A percentile compares a stretch with the other conserved stretches of the same genome.
phyloP scores from a whole-genome alignment of 2,113 vertebrate genomes.

The Arothron firmamentum region DNA sequence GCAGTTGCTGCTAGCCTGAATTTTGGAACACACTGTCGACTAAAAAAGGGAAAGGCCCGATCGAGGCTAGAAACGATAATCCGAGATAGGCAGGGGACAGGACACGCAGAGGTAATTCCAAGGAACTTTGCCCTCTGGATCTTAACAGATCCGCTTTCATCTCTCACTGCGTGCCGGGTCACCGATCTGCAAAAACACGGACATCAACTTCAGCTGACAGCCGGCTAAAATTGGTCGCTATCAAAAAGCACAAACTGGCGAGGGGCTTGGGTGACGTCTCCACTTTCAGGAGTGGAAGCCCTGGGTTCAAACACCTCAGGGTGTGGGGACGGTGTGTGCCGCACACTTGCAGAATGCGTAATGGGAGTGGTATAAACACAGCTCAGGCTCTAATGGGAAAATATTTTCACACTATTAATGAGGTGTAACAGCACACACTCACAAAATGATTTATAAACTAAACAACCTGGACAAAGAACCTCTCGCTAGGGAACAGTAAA shows the following conservation, averaged over 20 bases:
- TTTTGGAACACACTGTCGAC: conserved; percentile 41
- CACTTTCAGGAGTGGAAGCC: conserved; percentile 61
- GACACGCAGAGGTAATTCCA: conserved; percentile 58
- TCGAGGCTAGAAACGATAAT: conserved; percentile 68
- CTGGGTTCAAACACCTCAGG: conserved; percentile 36
- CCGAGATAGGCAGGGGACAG: conserved; percentile 33
- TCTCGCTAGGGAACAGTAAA: too few relatives aligned
- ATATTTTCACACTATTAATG: conserved; percentile 58
- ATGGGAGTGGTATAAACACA: conserved; percentile 40
- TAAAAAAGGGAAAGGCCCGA: conserved; percentile 70
- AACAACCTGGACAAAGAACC: too few relatives aligned
- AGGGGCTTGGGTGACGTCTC: conserved; percentile 43
- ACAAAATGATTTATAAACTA: too few relatives aligned
- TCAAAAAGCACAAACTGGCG: conserved; percentile 67
- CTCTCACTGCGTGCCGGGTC: conserved; percentile 49
- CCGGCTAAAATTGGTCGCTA: conserved; percentile 72
- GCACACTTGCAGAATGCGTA: conserved; percentile 13
- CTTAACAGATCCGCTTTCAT: conserved; percentile 60
- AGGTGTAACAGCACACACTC: conserved; percentile 21
- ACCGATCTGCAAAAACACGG: conserved; percentile 70
- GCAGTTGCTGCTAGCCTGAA: conserved; percentile 19
- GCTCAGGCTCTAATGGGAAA: conserved; percentile 27
- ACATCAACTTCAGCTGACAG: conserved; percentile 71
- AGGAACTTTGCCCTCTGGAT: conserved; percentile 64
- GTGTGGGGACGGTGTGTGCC: conserved; percentile 13